Conservation (phyloP, 2,888 invertebrate genomes). For the Stenichneumon culpator region DNA sequence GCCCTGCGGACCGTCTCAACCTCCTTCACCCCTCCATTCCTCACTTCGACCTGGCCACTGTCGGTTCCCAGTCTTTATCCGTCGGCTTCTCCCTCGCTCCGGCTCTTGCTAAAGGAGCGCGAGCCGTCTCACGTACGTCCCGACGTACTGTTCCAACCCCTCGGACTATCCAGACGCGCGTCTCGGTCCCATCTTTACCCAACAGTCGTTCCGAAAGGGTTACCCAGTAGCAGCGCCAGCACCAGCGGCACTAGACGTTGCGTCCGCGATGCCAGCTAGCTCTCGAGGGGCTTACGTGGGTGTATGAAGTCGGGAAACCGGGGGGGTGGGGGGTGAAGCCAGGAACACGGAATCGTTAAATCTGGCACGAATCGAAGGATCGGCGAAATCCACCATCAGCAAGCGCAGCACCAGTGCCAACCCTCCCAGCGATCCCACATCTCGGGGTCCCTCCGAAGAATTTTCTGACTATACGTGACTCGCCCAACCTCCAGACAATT, state of each 20-base stretch:
- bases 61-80: constrained; percentile 41
- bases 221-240: constrained; percentile 49
- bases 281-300: constrained; percentile 38
- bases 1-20: constrained; percentile 62
- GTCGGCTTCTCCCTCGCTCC: constrained; percentile 67
- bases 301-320: constrained; percentile 44
- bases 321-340: constrained; percentile 51
- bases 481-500: constrained; percentile 4
- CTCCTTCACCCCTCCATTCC: constrained; percentile 45
- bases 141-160: constrained; percentile 65
- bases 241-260: background rate
- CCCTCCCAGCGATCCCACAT: background rate
- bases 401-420: constrained; percentile 25
- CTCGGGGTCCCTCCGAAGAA: constrained; percentile 6
- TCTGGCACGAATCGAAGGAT: constrained; percentile 73
- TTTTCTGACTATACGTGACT: constrained; percentile 11
- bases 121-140: constrained; percentile 71
- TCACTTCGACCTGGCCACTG: constrained; percentile 44
- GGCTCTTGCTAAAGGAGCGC: constrained; percentile 60
- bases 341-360: constrained; percentile 73
- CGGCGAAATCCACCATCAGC: constrained; percentile 71
- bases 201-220: constrained; percentile 67
- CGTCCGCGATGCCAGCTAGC: constrained; percentile 26
- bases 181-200: constrained; percentile 52
- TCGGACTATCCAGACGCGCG: constrained; percentile 54